Evolutionary conservation across 2,113 vertebrate species (phyloP).

Genomic region (Turdus rufiventris): DNA sequence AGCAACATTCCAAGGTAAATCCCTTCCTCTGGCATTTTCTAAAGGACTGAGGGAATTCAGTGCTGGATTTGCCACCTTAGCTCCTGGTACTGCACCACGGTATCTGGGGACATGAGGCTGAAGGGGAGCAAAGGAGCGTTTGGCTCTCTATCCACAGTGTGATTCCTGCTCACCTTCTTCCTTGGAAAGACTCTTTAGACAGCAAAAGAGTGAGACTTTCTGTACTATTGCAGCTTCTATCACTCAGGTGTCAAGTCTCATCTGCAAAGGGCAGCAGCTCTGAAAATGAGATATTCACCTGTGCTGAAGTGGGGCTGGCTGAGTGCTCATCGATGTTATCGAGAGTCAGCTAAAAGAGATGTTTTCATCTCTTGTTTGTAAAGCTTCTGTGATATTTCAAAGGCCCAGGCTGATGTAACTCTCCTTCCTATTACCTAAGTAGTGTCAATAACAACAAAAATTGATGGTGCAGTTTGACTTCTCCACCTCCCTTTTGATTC

Average conservation of each 20-base stretch:
- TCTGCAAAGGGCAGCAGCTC: neutral
- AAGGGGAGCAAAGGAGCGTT: neutral
- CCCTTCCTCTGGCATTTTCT: neutral
- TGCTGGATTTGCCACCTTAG: neutral
- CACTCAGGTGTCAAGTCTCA: neutral
- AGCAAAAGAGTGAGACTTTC: neutral
- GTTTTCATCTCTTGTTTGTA: neutral
- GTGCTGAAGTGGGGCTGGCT: neutral
- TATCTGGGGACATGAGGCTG: neutral
- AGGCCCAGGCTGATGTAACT: neutral
- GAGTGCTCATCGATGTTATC: neutral
- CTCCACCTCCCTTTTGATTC: neutral
- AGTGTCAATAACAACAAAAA: neutral
- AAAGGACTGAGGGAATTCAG: neutral
- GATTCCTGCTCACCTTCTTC: neutral
- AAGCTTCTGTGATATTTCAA: neutral
- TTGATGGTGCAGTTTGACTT: neutral
- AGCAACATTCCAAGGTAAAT: neutral
- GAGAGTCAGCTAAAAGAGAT: neutral
- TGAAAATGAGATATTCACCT: neutral
- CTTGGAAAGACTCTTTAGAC: neutral
- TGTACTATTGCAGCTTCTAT: neutral
- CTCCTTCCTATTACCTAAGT: neutral
- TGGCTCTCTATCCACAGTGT: neutral
- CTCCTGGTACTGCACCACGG: neutral